These are phyloP conservation scores for Drosophila pseudotalamancana DNA, from an alignment of 2,888 invertebrate species.

Conservation along the genomic window DNA sequence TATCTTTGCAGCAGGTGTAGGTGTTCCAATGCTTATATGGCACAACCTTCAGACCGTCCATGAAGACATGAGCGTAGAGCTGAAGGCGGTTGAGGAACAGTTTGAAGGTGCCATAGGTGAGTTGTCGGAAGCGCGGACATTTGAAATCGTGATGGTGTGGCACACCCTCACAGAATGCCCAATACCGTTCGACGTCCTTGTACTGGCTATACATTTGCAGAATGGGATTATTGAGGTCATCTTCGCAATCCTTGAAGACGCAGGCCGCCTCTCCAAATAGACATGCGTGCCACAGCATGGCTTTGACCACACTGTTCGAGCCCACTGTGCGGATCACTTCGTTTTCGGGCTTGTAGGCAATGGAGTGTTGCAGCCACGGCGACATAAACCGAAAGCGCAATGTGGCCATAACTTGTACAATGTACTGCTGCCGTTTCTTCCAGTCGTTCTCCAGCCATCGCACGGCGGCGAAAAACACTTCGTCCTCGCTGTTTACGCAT, in stretches of 20 bases:
- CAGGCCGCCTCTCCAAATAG: background rate
- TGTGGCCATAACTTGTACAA: background rate
- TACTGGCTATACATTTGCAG: background rate
- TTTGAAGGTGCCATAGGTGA: constrained; percentile 32
- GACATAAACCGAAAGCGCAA: constrained; percentile 31
- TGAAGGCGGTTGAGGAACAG: constrained; percentile 19
- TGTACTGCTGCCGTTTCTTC: constrained; percentile 6
- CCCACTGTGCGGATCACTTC: constrained; percentile 3
- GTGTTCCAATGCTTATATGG: constrained; percentile 16
- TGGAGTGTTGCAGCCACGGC: constrained; percentile 24
- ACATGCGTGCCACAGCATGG: constrained; percentile 20
- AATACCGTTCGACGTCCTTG: constrained; percentile 18
- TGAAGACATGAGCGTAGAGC: background rate
- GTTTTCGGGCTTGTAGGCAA: constrained; percentile 14
- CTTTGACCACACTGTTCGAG: background rate
- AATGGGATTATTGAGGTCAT: background rate
- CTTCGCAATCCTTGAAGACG: accelerated
- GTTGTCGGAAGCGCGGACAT: constrained; percentile 10
- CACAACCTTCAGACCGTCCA: background rate
- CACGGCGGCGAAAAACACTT: constrained; percentile 40
- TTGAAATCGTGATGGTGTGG: constrained; percentile 38
- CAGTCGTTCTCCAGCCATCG: constrained; percentile 41
- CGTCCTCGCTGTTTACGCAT: constrained; percentile 51
- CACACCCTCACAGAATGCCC: constrained; percentile 36
- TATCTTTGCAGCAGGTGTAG: constrained; percentile 27